Percentiles rank a stretch among this genome's conserved stretches.
Evolutionary conservation across 2,113 vertebrate genomes (phyloP).

Genomic region (Varanus komodoensis): DNA sequence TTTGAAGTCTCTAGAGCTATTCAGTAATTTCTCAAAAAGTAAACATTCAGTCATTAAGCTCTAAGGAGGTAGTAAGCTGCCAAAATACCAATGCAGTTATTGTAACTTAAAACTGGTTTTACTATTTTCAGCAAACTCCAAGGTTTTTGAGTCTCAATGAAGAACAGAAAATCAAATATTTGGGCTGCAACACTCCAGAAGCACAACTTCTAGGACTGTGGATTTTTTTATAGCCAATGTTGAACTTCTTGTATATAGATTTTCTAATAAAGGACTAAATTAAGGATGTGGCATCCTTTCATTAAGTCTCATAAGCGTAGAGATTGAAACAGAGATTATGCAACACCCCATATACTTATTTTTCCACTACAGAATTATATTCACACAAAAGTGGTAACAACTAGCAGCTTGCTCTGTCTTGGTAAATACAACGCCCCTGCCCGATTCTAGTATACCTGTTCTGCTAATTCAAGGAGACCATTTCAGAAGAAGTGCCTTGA

Average conservation of each 20-base stretch:
- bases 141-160: conserved; percentile 69
- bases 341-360: background rate
- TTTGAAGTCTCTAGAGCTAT: background rate
- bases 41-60: background rate
- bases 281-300: background rate
- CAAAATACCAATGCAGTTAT: background rate
- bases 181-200: background rate
- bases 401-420: too few species aligned
- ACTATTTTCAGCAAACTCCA: conserved; percentile 83
- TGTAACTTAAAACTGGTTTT: conserved; percentile 35
- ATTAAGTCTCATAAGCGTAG: background rate
- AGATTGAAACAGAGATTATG: background rate
- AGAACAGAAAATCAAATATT: conserved; percentile 12
- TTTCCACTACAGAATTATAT: background rate
- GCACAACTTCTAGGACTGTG: background rate
- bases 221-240: conserved; percentile 26
- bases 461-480: background rate
- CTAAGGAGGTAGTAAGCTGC: background rate
- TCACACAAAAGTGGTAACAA: background rate
- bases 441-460: background rate
- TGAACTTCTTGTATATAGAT: conserved; percentile 40
- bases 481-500: background rate
- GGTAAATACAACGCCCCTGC: background rate
- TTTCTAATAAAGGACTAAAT: conserved; percentile 29
- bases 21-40: background rate